Base-by-base conservation (phyloP, 2,113 vertebrate species). In the Oceanodroma tethys region DNA sequence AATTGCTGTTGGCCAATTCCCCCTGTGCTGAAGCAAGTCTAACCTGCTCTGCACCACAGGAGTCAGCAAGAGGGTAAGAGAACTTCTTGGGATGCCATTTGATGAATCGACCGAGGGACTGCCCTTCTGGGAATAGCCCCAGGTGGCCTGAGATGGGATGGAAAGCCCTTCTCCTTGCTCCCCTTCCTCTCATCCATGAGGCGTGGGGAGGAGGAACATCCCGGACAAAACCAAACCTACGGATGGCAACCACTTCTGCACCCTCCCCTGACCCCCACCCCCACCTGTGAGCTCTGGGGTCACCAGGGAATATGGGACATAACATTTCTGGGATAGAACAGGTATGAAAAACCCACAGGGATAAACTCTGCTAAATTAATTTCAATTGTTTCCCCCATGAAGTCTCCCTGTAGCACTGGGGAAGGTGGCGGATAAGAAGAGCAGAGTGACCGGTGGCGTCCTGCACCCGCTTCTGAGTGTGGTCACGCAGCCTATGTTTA, bases 11-110 rank as follows among this genome's bases (percentile, higher is more conserved):
- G 56, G 48, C 20, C 83, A 87, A 34, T 68, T 86, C 22, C 21
- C 27, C 32, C 20, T 10, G 0, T 59, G 70, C 23, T 43, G 34
- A 82, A 82, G 58, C 97, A 66, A 85, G 89, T 25, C 63, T 76
- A 87, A 89, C 96, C 52, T 90, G 93, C 55, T 89, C 67, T 82
- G 67, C n/a, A 43, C 42, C 50, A 32, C 65, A 38, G 32, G 32
- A 93, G 78, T 93, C 94, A 91, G 78, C 53, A 81, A 59, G 66
- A 94, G 89, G 62, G 81, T 62, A 90, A 52, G 65, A 81, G 34
- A 91, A 80, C 30, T 91, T 52, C 27, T 40, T 81, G 36, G 62
- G 60, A 81, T 84, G 70, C 32, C 26, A 63, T 79, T 40, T 62
- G 62, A 65, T 36, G 81, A 87, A 72, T 10, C 13, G 6, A 16